Conservation (phyloP, 2,113 vertebrate genomes). For the Stigmatopora argus region DNA sequence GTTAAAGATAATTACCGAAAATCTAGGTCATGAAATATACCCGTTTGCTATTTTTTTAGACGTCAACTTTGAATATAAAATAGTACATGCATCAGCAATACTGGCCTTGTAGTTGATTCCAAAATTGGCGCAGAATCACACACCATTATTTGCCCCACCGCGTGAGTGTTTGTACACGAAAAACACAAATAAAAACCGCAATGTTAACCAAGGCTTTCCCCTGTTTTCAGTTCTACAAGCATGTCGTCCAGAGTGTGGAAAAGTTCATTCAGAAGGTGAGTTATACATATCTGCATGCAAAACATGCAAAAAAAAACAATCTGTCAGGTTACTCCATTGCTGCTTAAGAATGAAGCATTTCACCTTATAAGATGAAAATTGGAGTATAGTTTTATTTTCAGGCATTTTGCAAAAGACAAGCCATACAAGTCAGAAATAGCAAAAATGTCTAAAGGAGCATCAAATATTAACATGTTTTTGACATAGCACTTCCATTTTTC, state of each 20-base stretch:
- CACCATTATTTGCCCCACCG: too few relatives aligned
- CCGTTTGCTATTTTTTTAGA: too few relatives aligned
- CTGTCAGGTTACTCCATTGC: background rate
- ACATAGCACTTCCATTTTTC: background rate
- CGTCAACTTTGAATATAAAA: too few relatives aligned
- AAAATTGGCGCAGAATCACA: too few relatives aligned
- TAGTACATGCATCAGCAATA: background rate
- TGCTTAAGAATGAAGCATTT: background rate
- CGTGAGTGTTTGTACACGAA: background rate
- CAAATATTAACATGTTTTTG: background rate
- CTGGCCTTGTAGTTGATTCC: too few relatives aligned
- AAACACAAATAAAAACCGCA: background rate
- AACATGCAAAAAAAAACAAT: too few relatives aligned
- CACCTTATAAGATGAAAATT: background rate
- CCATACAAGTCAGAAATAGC: background rate
- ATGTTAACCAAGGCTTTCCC: background rate
- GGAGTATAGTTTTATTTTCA: background rate
- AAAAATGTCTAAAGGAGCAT: background rate
- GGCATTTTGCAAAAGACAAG: background rate
- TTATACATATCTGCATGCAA: conserved; percentile 7
- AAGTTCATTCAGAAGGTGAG: conserved; percentile 98
- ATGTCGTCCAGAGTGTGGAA: conserved; percentile 98
- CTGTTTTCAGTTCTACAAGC: conserved; percentile 93
- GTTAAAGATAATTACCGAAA: too few relatives aligned
- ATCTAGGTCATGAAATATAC: too few relatives aligned